Evolutionary conservation across 2,888 invertebrate genomes (phyloP), one percentile per base, ranked within the genome.

Genomic region (Phalera bucephala): DNA sequence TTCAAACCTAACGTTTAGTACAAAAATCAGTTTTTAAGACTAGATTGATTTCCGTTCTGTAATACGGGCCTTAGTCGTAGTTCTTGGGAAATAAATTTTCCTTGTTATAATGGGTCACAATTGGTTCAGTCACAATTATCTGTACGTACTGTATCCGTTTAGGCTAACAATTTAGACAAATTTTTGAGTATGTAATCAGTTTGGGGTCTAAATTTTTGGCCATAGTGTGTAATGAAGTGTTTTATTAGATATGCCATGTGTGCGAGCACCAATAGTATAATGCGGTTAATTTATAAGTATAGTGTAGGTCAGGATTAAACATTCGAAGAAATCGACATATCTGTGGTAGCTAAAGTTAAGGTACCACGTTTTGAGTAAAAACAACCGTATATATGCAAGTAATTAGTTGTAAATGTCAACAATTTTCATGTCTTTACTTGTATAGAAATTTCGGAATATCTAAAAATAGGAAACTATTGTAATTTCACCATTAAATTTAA

Each of bases 241-340:
- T 36, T 20, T 13, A 19, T 32, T 39, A 43, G 34, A 52, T 39
- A 61, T 55, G 54, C 60, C 60, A 57, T 59, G 45, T 60, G 60
- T 52, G 45, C 47, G 58, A 56, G 62, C 66, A 66, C 65, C 57
- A 47, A 26, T 63, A 60, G 58, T 58, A 54, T 61, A 65, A 61
- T 47, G 39, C 36, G 19, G 28, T 28, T 36, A 36, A 26, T 13
- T 19, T 31, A 25, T 3, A 5, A 17, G 35, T 12, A 8, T 27
- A 29, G 13, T 8, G 1, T 25, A 25, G 11, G 7, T 8, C 12
- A 12, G 12, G 12, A 12, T 11, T 25, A 13, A 5, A 17, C n/a
- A 5, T 17, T 17, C 5, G 17, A 17, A 17, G 5, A 17, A 3
- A 17, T 17, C 17, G 3, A 17, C 17, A 3, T 17, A 17, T 17